A percentile compares a stretch with the other conserved stretches of the same genome.
These are phyloP conservation scores for Troides oblongomaculatus DNA, from an alignment of 2,888 invertebrate genomes.

Conservation along the genomic window DNA sequence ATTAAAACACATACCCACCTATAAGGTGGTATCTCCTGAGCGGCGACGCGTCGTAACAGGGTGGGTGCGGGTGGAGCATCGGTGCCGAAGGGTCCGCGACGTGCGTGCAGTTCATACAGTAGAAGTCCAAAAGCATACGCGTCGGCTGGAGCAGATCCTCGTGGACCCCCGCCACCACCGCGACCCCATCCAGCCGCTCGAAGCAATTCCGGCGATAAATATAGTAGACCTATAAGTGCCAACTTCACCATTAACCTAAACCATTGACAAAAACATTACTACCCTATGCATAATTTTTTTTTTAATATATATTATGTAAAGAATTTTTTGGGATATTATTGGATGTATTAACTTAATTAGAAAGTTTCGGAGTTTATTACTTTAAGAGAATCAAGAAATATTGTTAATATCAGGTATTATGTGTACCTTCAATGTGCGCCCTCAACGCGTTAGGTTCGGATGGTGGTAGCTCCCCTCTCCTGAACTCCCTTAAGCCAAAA, in stretches of 20 bases:
- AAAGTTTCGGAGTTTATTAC: no score
- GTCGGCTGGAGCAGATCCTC: conserved; percentile 84
- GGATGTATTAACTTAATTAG: no score
- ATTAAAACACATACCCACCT: conserved; percentile 79
- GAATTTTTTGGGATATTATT: no score
- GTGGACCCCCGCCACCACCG: conserved; percentile 62
- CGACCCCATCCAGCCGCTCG: conserved; percentile 75
- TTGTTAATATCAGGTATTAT: not conserved
- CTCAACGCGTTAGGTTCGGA: conserved; percentile 80
- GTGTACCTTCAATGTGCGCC: conserved; percentile 85
- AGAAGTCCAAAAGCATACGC: conserved; percentile 93
- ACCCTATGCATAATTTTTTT: no score
- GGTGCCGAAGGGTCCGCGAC: conserved; percentile 91
- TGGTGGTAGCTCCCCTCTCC: conserved; percentile 85
- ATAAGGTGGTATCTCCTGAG: conserved; percentile 71
- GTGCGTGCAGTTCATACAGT: conserved; percentile 91
- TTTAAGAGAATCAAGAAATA: no score
- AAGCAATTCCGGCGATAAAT: conserved; percentile 90
- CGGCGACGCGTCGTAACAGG: conserved; percentile 81
- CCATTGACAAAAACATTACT: not conserved
- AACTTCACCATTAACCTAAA: not conserved
- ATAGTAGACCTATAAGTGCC: conserved; percentile 82
- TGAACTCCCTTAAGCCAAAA: conserved; percentile 93
- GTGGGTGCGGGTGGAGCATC: conserved; percentile 83
- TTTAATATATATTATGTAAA: no score